Conservation (phyloP, 2,888 invertebrate genomes). For the Phaonia tiefii region DNA sequence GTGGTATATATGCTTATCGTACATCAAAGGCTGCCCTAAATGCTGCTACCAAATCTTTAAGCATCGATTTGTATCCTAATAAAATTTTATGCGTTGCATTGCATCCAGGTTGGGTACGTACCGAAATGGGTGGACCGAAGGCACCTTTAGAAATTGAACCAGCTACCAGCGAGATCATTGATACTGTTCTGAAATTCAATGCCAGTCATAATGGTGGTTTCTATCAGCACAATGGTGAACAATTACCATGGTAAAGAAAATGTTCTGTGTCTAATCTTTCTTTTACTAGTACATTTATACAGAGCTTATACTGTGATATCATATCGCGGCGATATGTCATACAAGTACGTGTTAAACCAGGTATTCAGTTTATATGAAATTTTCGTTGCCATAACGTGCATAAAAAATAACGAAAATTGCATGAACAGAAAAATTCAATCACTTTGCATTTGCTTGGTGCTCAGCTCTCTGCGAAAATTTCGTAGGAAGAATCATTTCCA, state of each 20-base stretch:
- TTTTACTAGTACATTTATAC: no score
- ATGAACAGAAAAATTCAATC: no score
- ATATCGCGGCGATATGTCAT: no score
- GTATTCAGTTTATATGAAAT: no score
- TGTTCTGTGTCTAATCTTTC: no score
- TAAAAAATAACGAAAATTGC: no score
- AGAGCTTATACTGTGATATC: no score
- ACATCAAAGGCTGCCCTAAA: slow-evolving; percentile 94
- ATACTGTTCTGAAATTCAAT: slow-evolving; percentile 84
- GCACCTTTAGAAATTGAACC: slow-evolving; percentile 88
- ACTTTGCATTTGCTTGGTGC: no score
- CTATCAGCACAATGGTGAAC: slow-evolving; percentile 88
- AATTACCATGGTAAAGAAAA: slow-evolving; percentile 85
- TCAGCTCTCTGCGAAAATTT: no score
- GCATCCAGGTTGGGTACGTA: slow-evolving; percentile 96
- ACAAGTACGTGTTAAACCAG: no score
- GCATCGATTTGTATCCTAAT: slow-evolving; percentile 88
- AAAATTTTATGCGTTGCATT: slow-evolving; percentile 88
- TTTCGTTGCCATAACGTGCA: no score
- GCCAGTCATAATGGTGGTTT: slow-evolving; percentile 88
- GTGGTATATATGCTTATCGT: slow-evolving; percentile 92
- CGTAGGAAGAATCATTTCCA: no score
- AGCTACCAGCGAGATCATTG: slow-evolving; percentile 85
- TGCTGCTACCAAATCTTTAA: slow-evolving; percentile 92
- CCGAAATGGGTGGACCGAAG: slow-evolving; percentile 92